Evolutionary conservation across 2,797 vertebrate species (phyloP).

Genomic region (Diplodus puntazzo): DNA sequence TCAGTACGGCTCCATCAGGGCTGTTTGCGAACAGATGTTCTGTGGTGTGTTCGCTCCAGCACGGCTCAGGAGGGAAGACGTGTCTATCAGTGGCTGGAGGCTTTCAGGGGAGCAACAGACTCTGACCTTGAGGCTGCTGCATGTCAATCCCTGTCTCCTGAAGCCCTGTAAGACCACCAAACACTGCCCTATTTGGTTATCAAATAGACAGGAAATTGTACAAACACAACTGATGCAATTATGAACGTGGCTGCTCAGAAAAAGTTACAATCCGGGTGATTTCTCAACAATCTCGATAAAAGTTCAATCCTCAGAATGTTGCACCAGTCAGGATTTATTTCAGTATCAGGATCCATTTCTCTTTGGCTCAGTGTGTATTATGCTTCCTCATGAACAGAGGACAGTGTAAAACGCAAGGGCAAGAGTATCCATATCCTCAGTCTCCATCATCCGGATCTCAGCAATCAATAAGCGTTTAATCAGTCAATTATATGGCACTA

Average conservation of each 20-base stretch:
- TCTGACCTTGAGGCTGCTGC: conserved; percentile 97
- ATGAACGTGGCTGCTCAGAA: conserved; percentile 16
- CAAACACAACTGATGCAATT: conserved; percentile 27
- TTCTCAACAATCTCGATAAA: conserved; percentile 34
- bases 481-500: conserved; percentile 85
- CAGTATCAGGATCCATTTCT: conserved; percentile 41
- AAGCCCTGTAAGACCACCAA: conserved; percentile 53
- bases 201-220: conserved; percentile 40
- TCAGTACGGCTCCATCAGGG: conserved; percentile 96
- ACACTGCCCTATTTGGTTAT: conserved; percentile 57
- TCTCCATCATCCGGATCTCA: conserved; percentile 78
- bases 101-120: conserved; percentile 90
- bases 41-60: conserved; percentile 93
- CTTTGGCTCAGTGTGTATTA: conserved; percentile 41
- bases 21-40: conserved; percentile 99
- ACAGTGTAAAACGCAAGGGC: conserved; percentile 75
- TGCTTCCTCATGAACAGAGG: conserved; percentile 59
- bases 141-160: conserved; percentile 78
- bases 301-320: conserved; percentile 42
- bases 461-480: conserved; percentile 88
- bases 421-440: conserved; percentile 75
- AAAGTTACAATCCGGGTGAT: conserved; percentile 30
- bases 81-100: conserved; percentile 95
- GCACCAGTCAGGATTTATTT: conserved; percentile 23
- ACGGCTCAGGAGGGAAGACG: conserved; percentile 94